Conservation (phyloP, 1,140 invertebrate genomes). For the Nymphalis io region DNA sequence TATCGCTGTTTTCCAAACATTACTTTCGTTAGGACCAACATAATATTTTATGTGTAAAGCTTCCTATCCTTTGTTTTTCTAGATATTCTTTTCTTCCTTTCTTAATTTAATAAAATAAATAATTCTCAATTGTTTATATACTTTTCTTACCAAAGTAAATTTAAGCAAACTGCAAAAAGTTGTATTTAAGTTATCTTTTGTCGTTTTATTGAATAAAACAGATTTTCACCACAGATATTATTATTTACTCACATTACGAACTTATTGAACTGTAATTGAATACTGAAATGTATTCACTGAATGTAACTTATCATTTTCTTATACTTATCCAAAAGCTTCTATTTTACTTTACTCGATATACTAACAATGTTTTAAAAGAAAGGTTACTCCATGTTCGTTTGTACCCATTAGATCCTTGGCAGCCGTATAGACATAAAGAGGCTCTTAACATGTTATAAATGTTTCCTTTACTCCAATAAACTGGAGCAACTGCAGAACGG, state of each 20-base stretch:
- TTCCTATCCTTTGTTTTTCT: not conserved
- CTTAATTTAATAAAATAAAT: not conserved
- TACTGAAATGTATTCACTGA: not conserved
- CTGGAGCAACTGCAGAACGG: constrained; percentile 56
- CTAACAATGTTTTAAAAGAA: not conserved
- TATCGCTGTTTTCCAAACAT: constrained; percentile 63
- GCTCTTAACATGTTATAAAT: constrained; percentile 74
- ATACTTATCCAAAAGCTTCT: not conserved
- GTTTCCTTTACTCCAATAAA: constrained; percentile 66
- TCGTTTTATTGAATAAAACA: no score
- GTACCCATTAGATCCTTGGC: constrained; percentile 63
- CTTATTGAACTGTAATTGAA: no score
- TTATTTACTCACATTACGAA: no score
- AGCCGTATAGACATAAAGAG: constrained; percentile 68
- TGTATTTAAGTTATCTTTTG: no score
- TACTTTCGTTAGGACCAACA: constrained; percentile 35
- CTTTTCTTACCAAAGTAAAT: no score
- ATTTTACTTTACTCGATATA: not conserved
- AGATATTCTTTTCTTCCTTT: not conserved
- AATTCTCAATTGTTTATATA: no score
- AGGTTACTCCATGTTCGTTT: constrained; percentile 37
- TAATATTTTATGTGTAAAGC: constrained; percentile 40
- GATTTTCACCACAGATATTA: no score
- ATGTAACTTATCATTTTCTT: no score
- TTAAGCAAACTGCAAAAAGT: no score